These are phyloP conservation scores for Agrochola litura DNA, from an alignment of 2,888 invertebrate genomes.

Conservation along the genomic window DNA sequence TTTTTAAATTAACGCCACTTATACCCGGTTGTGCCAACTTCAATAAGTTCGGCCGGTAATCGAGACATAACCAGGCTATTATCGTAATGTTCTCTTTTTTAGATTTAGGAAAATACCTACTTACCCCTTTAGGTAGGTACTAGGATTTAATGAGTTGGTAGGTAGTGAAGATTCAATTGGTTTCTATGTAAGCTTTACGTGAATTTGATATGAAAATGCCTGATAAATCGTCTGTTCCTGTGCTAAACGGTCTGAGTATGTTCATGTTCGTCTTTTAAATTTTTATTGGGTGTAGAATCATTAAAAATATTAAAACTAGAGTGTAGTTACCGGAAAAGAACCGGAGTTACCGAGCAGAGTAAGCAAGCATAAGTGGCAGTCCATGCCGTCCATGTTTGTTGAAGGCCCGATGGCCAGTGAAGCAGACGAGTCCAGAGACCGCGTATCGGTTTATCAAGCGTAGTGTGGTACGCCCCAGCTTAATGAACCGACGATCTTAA, in stretches of 20 bases:
- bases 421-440: no score
- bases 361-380: no score
- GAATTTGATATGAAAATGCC: constrained; percentile 1
- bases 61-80: constrained; percentile 34
- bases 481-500: no score
- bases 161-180: neutral
- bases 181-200: neutral
- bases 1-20: constrained; percentile 59
- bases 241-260: no score
- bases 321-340: no score
- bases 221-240: neutral
- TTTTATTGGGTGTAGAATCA: neutral
- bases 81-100: constrained; percentile 20
- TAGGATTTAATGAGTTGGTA: constrained; percentile 12
- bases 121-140: constrained; percentile 1
- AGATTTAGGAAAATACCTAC: neutral
- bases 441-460: no score
- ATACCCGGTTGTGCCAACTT: constrained; percentile 27
- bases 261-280: neutral
- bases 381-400: no score
- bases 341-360: no score
- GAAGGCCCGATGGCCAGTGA: no score
- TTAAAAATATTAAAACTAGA: neutral
- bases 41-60: constrained; percentile 39
- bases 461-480: no score